These are phyloP conservation scores for Corapipo altera DNA, from an alignment of 2,113 vertebrate genomes.

Conservation along the genomic window DNA sequence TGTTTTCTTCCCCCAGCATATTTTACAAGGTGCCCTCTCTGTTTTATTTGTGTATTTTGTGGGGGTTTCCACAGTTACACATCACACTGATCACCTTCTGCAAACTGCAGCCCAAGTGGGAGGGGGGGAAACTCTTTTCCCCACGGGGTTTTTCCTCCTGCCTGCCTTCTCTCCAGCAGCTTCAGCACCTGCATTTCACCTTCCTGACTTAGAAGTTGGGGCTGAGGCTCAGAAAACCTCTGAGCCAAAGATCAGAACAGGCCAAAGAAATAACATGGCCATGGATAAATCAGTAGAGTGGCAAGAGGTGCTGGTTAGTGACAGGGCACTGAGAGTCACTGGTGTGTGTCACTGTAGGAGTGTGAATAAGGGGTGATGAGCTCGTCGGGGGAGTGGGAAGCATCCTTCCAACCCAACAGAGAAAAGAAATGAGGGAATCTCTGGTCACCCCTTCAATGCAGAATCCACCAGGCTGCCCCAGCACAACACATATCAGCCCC, in stretches of 20 bases:
- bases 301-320: neutral
- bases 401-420: neutral
- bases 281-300: fast-evolving
- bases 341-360: fast-evolving
- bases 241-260: neutral
- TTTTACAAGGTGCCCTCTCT: neutral
- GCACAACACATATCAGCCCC: neutral
- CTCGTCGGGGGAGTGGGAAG: neutral
- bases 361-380: neutral
- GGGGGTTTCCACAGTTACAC: neutral
- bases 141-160: neutral
- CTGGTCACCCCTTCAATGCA: neutral
- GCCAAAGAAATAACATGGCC: neutral
- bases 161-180: neutral
- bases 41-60: neutral
- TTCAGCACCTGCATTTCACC: neutral
- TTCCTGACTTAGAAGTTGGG: neutral
- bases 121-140: neutral
- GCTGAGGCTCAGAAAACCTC: neutral
- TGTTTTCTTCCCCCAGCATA: constrained; percentile 41
- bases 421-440: neutral
- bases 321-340: fast-evolving
- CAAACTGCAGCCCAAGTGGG: neutral
- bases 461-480: neutral
- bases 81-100: neutral